Evolutionary conservation across 2,888 invertebrate species (phyloP), one percentile per base, ranked within the genome.

Genomic region (Atethmia centrago): DNA sequence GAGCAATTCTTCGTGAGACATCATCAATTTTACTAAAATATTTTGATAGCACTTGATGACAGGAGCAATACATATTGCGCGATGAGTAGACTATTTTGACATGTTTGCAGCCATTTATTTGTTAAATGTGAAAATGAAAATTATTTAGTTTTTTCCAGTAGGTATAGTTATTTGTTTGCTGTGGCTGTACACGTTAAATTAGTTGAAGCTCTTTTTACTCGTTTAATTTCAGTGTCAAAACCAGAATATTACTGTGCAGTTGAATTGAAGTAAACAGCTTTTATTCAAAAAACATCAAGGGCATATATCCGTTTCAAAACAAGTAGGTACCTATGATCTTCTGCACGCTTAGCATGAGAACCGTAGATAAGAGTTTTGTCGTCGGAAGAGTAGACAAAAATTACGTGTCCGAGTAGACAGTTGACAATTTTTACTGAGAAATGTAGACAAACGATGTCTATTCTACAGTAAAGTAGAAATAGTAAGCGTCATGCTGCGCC

Each of bases 1-100:
- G 69, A 72, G 85, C 78, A 85, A 85, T 80, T 56, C 66, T 76
- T 82, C 72, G 62, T 16, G 69, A 66, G 62, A 59, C 62, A 47
- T 73, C 72, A 73, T 73, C 80, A 74, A 82, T 82, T 73, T 73
- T 75, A 67, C 66, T 71, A 45, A 71, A 72, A 69, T 65, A 77
- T 72, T 70, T 59, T 56, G 49, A 31, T 74, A 74, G 59, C 55
- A 53, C 67, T 66, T 71, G 79, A 67, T 78, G 79, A 75, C 79
- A 67, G 70, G 21, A 51, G 56, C 61, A 21, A 64, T 75, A 72
- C 49, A 79, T 79, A 75, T 64, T 47, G 65, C 47, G 56, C 40
- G 55, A 12, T 47, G 31, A 42, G 45, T 58, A 61, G 5, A 61
- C 58, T 75, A 42, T 76, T 79, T 55, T 80, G 65, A 80, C 31